Evolutionary conservation across 2,888 invertebrate genomes (phyloP).

Genomic region (Agrilus mali): DNA sequence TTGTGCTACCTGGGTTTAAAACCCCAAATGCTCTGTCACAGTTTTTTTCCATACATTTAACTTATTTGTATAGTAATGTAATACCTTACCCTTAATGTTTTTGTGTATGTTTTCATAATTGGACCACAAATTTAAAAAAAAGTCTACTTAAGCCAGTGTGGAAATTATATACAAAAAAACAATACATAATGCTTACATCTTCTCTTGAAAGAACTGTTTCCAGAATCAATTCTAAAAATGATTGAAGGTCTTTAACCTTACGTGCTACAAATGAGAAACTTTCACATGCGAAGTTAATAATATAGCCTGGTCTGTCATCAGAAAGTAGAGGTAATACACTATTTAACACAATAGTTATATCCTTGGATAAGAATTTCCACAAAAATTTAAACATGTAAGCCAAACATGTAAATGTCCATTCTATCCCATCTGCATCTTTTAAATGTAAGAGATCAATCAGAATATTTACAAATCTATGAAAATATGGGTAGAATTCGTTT

Average conservation of each 20-base stretch:
- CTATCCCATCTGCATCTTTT: conserved; percentile 72
- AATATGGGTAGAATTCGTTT: conserved; percentile 80
- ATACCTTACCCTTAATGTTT: no score
- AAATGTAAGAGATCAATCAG: conserved; percentile 59
- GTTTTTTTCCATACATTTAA: no score
- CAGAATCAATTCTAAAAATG: conserved; percentile 58
- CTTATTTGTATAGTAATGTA: no score
- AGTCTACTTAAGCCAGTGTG: no score
- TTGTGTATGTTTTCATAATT: no score
- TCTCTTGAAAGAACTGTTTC: conserved; percentile 50
- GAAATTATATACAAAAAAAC: no score
- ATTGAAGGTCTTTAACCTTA: conserved; percentile 68
- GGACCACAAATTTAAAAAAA: no score
- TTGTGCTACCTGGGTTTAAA: no score
- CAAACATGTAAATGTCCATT: conserved; percentile 74
- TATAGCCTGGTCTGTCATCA: conserved; percentile 65
- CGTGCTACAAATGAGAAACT: conserved; percentile 91
- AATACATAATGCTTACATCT: conserved; percentile 42
- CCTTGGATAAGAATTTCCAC: conserved; percentile 70
- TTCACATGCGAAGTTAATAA: conserved; percentile 89
- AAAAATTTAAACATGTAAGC: conserved; percentile 86
- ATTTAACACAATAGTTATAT: conserved; percentile 60
- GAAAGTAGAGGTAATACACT: conserved; percentile 64
- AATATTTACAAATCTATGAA: conserved; percentile 59
- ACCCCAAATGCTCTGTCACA: no score